Evolutionary conservation across 2,888 invertebrate genomes (phyloP).

Genomic region (Ophion ellenae): DNA sequence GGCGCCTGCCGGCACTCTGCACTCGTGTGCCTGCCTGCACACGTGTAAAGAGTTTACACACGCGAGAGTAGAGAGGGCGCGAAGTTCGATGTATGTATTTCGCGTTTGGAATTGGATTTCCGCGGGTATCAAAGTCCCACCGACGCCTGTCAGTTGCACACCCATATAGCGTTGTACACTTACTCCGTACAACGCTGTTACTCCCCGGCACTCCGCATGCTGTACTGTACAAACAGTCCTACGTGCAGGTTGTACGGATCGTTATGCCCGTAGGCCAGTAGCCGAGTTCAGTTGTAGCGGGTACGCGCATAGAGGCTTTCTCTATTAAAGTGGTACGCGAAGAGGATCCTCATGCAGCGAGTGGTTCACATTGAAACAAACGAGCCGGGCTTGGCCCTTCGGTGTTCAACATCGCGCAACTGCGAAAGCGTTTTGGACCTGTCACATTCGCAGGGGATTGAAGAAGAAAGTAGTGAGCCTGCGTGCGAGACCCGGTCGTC

Average conservation of each 20-base stretch:
- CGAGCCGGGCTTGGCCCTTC: neutral
- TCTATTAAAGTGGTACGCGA: neutral
- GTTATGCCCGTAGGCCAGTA: neutral
- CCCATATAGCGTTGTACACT: slow-evolving; percentile 4
- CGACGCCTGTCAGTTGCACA: slow-evolving; percentile 65
- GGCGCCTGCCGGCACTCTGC: neutral
- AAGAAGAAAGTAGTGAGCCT: no score
- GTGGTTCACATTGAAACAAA: neutral
- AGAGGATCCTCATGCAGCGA: neutral
- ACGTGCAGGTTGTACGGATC: neutral
- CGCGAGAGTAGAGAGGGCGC: slow-evolving; percentile 25
- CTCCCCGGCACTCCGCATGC: neutral
- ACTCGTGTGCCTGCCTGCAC: neutral
- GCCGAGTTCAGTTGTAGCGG: neutral
- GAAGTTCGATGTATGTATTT: slow-evolving; percentile 59
- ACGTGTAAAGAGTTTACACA: neutral
- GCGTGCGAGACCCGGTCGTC: no score
- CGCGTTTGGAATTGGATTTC: slow-evolving; percentile 66
- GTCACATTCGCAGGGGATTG: no score
- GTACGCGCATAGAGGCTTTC: neutral
- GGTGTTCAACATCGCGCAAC: no score
- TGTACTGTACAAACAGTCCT: neutral
- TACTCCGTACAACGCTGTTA: slow-evolving; percentile 8
- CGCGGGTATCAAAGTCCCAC: slow-evolving; percentile 58
- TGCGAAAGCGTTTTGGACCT: no score